These are phyloP conservation scores for Anolis apletophallus DNA, from an alignment of 2,797 vertebrate genomes.

Conservation along the genomic window DNA sequence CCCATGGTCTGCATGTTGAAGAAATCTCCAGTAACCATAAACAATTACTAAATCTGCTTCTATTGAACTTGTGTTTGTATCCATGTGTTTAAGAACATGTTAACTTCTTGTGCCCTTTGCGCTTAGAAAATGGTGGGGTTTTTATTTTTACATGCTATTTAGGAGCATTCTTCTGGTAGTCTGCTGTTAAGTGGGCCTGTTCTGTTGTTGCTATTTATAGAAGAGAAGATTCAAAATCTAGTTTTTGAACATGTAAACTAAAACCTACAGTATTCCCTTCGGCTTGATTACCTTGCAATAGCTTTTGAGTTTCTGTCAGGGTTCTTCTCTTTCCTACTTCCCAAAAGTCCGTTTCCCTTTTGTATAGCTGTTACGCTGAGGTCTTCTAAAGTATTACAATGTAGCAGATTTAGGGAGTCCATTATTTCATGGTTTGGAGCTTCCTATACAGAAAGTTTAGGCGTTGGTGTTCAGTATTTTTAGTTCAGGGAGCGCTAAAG, in stretches of 20 bases:
- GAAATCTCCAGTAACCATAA: background rate
- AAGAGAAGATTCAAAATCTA: background rate
- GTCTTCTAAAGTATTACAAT: background rate
- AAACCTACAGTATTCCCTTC: background rate
- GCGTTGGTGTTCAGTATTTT: background rate
- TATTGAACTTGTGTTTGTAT: background rate
- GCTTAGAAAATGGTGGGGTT: background rate
- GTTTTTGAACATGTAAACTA: background rate
- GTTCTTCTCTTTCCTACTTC: slow-evolving; percentile 1
- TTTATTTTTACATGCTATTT: background rate
- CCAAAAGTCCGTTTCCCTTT: background rate
- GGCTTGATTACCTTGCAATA: background rate
- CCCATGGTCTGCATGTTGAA: background rate
- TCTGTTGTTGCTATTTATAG: background rate
- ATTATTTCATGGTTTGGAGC: background rate
- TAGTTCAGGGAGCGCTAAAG: background rate
- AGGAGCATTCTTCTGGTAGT: background rate
- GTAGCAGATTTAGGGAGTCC: background rate
- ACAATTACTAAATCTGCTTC: background rate
- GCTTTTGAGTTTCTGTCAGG: background rate
- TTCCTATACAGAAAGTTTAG: background rate
- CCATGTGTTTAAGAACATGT: background rate
- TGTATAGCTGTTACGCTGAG: background rate
- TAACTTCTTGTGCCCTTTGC: background rate
- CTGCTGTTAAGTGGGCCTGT: background rate